A percentile compares a stretch with the other conserved stretches of the same genome.
Conservation (phyloP, 1,140 invertebrate genomes). For the Penaeus chinensis region DNA sequence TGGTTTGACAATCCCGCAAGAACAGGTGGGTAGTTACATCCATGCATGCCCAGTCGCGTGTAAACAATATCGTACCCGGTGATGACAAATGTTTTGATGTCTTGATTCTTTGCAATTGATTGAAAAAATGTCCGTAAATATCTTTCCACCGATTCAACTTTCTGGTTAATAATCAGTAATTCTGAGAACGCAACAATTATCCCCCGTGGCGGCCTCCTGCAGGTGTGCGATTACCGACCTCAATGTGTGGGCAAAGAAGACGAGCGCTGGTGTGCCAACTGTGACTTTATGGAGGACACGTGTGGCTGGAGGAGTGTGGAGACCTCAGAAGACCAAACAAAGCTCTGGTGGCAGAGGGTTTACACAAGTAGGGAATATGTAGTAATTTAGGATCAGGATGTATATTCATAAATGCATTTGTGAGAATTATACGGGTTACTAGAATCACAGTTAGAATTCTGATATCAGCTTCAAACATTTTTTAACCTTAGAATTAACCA, state of each 20-base stretch:
- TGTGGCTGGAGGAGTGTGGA: slow-evolving; percentile 55
- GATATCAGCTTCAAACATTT: no score
- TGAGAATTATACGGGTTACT: no score
- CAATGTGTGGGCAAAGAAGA: slow-evolving; percentile 41
- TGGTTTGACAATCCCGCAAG: slow-evolving; percentile 33
- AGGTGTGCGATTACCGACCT: slow-evolving; percentile 54
- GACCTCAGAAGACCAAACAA: slow-evolving; percentile 31
- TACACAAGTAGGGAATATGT: not conserved
- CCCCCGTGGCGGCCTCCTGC: not conserved
- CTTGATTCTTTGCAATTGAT: no score
- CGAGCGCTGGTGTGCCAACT: slow-evolving; percentile 46
- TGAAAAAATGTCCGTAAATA: no score
- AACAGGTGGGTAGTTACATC: slow-evolving; percentile 29
- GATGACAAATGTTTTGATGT: no score
- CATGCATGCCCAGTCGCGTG: not conserved
- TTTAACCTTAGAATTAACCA: no score
- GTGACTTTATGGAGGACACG: slow-evolving; percentile 42
- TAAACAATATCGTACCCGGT: not conserved
- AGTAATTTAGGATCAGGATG: not conserved
- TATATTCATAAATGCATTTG: no score
- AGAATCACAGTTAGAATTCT: no score
- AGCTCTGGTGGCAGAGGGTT: slow-evolving; percentile 44
- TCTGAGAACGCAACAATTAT: not conserved
- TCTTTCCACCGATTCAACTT: not conserved
- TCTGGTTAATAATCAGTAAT: not conserved